phyloP scores from a whole-genome alignment of 2,888 invertebrate species.

The Pegoplata infirma region DNA sequence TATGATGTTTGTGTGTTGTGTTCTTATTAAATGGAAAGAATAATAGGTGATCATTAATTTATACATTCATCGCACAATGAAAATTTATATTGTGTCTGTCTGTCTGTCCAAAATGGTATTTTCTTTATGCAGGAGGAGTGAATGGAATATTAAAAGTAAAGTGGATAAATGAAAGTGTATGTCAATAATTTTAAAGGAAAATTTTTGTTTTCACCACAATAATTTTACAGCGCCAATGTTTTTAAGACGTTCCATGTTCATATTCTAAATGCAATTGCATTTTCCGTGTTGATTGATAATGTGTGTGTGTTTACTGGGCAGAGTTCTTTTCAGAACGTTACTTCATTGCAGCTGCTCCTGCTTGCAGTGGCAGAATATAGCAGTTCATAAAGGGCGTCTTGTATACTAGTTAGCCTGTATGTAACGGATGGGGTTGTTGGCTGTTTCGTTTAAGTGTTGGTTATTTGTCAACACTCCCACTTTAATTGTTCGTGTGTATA shows the following conservation, averaged over 20 bases:
- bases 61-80: slow-evolving; percentile 54
- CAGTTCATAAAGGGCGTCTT: slow-evolving; percentile 46
- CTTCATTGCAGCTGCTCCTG: slow-evolving; percentile 43
- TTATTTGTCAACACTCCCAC: slow-evolving; percentile 63
- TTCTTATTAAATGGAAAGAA: slow-evolving; percentile 37
- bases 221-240: slow-evolving; percentile 19
- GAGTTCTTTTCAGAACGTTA: background rate
- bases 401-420: slow-evolving; percentile 18
- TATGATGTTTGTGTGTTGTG: background rate
- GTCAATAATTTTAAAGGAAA: slow-evolving; percentile 53
- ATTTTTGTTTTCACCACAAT: slow-evolving; percentile 33
- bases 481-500: slow-evolving; percentile 46
- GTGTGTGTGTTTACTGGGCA: background rate
- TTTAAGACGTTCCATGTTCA: background rate
- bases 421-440: slow-evolving; percentile 41
- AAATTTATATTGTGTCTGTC: slow-evolving; percentile 20
- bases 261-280: slow-evolving; percentile 54
- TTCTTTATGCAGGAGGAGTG: background rate
- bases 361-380: slow-evolving; percentile 3
- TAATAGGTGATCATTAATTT: slow-evolving; percentile 61
- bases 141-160: slow-evolving; percentile 13
- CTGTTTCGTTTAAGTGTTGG: slow-evolving; percentile 35
- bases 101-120: background rate
- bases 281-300: slow-evolving; percentile 52
- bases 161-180: slow-evolving; percentile 51